Conservation (phyloP, 2,888 invertebrate species). For the Spilosoma lubricipeda region DNA sequence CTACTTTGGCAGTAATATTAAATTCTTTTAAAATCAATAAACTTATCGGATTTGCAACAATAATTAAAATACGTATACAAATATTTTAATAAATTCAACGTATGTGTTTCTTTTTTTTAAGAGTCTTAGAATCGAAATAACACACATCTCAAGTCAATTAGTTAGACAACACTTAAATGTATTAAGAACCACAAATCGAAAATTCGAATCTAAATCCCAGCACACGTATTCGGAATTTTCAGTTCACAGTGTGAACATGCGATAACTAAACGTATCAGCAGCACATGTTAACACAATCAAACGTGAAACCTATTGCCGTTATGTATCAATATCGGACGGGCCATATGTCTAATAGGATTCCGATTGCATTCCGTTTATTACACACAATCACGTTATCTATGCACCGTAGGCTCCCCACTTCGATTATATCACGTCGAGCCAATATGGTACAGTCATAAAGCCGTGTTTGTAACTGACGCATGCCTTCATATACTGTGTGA, state of each 20-base stretch:
- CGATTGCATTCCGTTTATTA: conserved; percentile 79
- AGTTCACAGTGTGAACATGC: conserved; percentile 45
- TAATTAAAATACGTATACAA: background rate
- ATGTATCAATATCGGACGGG: conserved; percentile 67
- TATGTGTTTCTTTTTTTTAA: no score
- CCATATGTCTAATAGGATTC: conserved; percentile 81
- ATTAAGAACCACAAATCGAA: background rate
- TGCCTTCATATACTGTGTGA: background rate
- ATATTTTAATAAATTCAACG: background rate
- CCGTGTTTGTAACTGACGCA: conserved; percentile 17
- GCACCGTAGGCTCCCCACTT: conserved; percentile 44
- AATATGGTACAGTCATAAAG: conserved; percentile 62
- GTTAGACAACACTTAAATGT: background rate
- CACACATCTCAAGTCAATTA: background rate
- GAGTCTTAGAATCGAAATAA: background rate
- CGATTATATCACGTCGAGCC: conserved; percentile 49
- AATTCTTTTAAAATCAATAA: background rate
- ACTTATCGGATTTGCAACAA: background rate
- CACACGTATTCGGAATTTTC: conserved; percentile 30
- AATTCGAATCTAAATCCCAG: background rate
- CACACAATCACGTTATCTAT: conserved; percentile 76
- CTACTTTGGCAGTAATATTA: background rate
- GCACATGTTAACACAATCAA: conserved; percentile 65
- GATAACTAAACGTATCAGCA: conserved; percentile 52
- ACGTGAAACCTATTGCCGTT: conserved; percentile 74